Percentiles rank a stretch among this genome's conserved stretches.
phyloP scores from a whole-genome alignment of 1,140 invertebrate genomes.

The Pogonomyrmex californicus region DNA sequence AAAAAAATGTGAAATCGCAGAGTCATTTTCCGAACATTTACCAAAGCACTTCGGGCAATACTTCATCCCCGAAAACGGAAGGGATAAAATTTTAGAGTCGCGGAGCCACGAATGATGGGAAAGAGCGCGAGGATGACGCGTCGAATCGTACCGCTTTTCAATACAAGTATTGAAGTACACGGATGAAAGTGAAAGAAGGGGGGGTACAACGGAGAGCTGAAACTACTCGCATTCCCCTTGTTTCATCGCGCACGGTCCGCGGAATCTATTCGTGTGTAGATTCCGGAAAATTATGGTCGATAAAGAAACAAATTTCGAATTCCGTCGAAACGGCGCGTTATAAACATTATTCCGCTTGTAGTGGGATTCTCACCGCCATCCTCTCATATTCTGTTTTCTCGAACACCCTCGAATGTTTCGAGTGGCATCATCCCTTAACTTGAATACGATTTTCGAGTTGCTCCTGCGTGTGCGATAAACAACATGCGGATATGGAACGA shows the following conservation, averaged over 20 bases:
- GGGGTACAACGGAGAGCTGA: slow-evolving; percentile 38
- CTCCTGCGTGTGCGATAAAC: slow-evolving; percentile 81
- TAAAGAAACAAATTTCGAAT: slow-evolving; percentile 86
- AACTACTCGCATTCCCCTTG: slow-evolving; percentile 57
- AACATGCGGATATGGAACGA: slow-evolving; percentile 75
- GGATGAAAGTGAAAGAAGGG: slow-evolving; percentile 32
- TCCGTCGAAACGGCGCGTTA: slow-evolving; percentile 80
- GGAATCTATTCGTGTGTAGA: slow-evolving; percentile 83
- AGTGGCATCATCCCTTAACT: slow-evolving; percentile 67
- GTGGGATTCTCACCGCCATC: slow-evolving; percentile 71
- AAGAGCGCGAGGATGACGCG: slow-evolving; percentile 64
- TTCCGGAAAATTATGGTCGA: slow-evolving; percentile 86
- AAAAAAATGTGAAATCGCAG: slow-evolving; percentile 22
- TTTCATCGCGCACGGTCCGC: slow-evolving; percentile 64
- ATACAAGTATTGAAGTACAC: slow-evolving; percentile 76
- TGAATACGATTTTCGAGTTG: slow-evolving; percentile 79
- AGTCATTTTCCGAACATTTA: slow-evolving; percentile 49
- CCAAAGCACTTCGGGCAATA: slow-evolving; percentile 40
- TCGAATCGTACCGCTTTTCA: slow-evolving; percentile 75
- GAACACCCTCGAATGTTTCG: slow-evolving; percentile 71
- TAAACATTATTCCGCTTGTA: slow-evolving; percentile 84
- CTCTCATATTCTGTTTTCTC: slow-evolving; percentile 60
- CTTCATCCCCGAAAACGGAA: slow-evolving; percentile 61
- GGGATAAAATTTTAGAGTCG: slow-evolving; percentile 85
- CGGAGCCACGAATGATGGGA: slow-evolving; percentile 64